These are phyloP conservation scores for Poeciliopsis gracilis DNA, from an alignment of 2,797 vertebrate species.

Conservation along the genomic window DNA sequence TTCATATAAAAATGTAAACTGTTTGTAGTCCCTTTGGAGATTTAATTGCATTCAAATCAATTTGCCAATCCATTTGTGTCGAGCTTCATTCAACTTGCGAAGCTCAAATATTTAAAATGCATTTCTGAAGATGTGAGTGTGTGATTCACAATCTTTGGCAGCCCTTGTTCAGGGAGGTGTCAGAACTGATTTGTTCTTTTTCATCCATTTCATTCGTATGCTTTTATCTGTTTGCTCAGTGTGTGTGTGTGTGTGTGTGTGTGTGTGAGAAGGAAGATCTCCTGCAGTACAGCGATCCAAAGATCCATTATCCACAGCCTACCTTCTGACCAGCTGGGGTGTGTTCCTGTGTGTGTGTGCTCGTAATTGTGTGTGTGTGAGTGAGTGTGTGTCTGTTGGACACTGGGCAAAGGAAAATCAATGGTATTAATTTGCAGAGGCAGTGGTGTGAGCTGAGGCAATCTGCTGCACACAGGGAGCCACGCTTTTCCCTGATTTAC, in stretches of 20 bases:
- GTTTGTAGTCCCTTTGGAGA: not conserved
- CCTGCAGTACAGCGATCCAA: constrained; percentile 47
- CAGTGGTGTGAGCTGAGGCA: constrained; percentile 83
- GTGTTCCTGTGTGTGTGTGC: constrained; percentile 17
- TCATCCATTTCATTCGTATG: constrained; percentile 49
- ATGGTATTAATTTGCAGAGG: constrained; percentile 84
- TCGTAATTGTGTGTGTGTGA: not conserved
- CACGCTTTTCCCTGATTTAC: constrained; percentile 68
- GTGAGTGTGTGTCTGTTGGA: constrained; percentile 45
- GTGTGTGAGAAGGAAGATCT: constrained; percentile 35
- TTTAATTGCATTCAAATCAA: constrained; percentile 35
- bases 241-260: constrained; percentile 1
- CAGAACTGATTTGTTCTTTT: constrained; percentile 47
- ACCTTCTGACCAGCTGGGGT: constrained; percentile 44
- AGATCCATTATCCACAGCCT: constrained; percentile 49
- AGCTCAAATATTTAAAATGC: constrained; percentile 34
- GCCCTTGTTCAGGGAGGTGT: constrained; percentile 36
- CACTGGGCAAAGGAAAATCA: constrained; percentile 77
- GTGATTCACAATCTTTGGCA: constrained; percentile 30
- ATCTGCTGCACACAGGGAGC: constrained; percentile 76
- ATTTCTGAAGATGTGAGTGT: constrained; percentile 20
- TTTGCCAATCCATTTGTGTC: constrained; percentile 48
- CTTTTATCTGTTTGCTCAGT: constrained; percentile 38
- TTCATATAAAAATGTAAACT: not conserved
- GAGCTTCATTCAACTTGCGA: constrained; percentile 50